A percentile compares a stretch with the other conserved stretches of the same genome.
phyloP scores from a whole-genome alignment of 2,797 vertebrate species.

The Sebastes matsubarae region DNA sequence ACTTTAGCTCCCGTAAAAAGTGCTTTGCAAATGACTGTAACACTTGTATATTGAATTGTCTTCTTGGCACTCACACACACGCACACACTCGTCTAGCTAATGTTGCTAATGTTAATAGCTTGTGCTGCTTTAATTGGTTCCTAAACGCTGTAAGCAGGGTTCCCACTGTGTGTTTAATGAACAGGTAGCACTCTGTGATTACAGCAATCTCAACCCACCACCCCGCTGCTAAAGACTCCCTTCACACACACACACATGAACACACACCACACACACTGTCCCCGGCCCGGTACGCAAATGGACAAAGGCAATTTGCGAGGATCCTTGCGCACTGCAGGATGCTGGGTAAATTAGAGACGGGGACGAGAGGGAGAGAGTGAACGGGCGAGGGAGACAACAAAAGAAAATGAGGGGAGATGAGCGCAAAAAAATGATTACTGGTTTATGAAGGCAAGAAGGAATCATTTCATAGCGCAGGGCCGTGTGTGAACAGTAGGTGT shows the following conservation, averaged over 20 bases:
- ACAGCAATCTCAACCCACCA: constrained; percentile 96
- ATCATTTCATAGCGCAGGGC: constrained; percentile 54
- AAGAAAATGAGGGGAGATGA: constrained; percentile 91
- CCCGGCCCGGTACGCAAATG: constrained; percentile 57
- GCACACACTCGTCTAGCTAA: constrained; percentile 49
- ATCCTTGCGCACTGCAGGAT: constrained; percentile 83
- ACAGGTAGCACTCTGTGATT: constrained; percentile 99
- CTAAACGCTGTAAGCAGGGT: constrained; percentile 93
- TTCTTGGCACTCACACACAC: constrained; percentile 42
- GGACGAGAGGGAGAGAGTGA: constrained; percentile 84
- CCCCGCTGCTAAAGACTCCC: constrained; percentile 66
- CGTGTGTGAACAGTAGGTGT: constrained; percentile 36
- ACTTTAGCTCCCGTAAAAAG: constrained; percentile 69
- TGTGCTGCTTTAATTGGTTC: constrained; percentile 98
- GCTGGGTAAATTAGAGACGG: constrained; percentile 90
- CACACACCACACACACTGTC: constrained; percentile 37
- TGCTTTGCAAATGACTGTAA: constrained; percentile 70
- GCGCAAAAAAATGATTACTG: constrained; percentile 70
- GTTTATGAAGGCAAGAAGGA: constrained; percentile 84
- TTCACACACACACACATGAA: constrained; percentile 10
- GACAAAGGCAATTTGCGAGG: constrained; percentile 79
- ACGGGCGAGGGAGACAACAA: constrained; percentile 86
- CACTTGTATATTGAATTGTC: constrained; percentile 56
- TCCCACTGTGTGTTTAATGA: constrained; percentile 99
- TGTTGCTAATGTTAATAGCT: constrained; percentile 95